phyloP scores from a whole-genome alignment of 2,797 vertebrate species.

The Sciurus carolinensis region DNA sequence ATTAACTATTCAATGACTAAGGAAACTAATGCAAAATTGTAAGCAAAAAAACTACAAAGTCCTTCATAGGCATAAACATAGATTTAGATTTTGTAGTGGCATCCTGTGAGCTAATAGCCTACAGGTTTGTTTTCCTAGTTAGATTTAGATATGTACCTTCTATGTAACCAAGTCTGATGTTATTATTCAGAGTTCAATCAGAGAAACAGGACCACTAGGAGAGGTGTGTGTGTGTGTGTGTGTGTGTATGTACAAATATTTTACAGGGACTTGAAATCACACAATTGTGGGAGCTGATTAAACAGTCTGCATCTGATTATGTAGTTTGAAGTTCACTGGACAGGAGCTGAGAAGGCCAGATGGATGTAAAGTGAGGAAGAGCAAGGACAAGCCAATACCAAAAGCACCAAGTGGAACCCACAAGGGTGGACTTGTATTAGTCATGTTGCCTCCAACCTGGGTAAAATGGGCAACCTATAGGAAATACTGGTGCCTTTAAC shows the following conservation, averaged over 20 bases:
- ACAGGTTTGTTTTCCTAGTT: not conserved
- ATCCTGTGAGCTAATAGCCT: not conserved
- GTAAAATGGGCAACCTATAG: not conserved
- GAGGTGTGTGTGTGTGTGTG: not conserved
- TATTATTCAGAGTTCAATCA: not conserved
- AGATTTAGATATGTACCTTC: not conserved
- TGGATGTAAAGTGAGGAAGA: not conserved
- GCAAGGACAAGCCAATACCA: not conserved
- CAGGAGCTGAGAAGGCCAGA: slow-evolving; percentile 8
- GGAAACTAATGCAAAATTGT: slow-evolving; percentile 31
- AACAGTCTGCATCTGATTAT: not conserved
- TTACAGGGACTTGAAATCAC: not conserved
- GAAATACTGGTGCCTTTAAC: not conserved
- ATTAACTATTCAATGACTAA: slow-evolving; percentile 1
- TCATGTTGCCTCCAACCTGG: not conserved
- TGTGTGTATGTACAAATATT: not conserved
- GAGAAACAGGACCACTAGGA: not conserved
- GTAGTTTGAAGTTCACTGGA: slow-evolving; percentile 28
- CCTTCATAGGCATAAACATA: slow-evolving; percentile 5
- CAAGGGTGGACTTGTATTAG: not conserved
- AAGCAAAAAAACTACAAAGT: slow-evolving; percentile 18
- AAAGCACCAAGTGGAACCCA: not conserved
- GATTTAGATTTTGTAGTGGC: not conserved
- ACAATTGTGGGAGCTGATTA: not conserved
- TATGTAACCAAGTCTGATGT: not conserved